Conservation (phyloP, 2,888 invertebrate genomes). For the Magallana nippona region DNA sequence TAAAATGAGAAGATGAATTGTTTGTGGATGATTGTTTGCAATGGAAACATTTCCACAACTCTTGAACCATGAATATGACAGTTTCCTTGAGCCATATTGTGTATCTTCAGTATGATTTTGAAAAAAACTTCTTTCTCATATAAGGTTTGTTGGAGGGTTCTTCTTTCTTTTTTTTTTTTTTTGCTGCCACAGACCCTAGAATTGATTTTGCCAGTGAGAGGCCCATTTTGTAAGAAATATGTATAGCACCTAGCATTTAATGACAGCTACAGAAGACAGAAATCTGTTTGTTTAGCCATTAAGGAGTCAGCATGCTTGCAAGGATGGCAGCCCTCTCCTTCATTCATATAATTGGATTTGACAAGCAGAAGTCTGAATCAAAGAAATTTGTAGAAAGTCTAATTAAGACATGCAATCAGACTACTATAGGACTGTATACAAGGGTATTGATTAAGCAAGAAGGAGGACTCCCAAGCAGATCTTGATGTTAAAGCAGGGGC, state of each 20-base stretch:
- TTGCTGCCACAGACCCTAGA: background rate
- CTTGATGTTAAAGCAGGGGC: too few species aligned
- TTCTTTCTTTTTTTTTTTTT: background rate
- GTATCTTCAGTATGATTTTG: too few species aligned
- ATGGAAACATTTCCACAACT: too few species aligned
- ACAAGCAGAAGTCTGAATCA: constrained; percentile 10
- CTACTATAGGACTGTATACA: background rate
- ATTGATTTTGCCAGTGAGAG: background rate
- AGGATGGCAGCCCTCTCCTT: background rate
- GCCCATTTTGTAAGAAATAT: background rate
- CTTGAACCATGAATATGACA: too few species aligned
- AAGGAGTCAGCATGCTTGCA: background rate
- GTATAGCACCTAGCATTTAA: background rate
- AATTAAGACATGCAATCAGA: constrained; percentile 29
- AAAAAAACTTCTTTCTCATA: too few species aligned
- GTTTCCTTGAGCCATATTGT: too few species aligned
- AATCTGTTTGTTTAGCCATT: constrained; percentile 7
- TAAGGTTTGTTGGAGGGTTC: too few species aligned
- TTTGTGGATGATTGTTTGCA: too few species aligned
- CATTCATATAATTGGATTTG: constrained; percentile 14
- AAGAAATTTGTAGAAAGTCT: constrained; percentile 23
- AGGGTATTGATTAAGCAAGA: background rate
- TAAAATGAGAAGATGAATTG: too few species aligned
- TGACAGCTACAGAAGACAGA: background rate
- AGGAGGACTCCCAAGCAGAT: background rate